Evolutionary conservation across 2,888 invertebrate genomes (phyloP), one percentile per base, ranked within the genome.

Genomic region (Girardia tigrina): DNA sequence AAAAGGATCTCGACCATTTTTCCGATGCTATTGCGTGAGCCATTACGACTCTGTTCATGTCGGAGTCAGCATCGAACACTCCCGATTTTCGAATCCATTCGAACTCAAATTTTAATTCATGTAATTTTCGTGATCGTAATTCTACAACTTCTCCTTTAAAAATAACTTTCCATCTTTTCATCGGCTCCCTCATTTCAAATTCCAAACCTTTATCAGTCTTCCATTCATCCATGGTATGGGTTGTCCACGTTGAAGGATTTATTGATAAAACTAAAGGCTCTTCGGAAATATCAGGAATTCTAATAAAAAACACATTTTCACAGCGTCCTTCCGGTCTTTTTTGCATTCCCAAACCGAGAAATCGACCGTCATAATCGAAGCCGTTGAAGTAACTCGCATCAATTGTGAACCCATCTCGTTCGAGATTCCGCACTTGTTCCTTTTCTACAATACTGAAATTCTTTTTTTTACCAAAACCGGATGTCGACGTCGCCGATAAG

Each of bases 301-400:
- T 14, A 76, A 74, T 27, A 42, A 72, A 28, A 20, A 75, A 29
- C n/a, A 75, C 29, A 28, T 27, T 27, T 74, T 75, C 75, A 73
- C 71, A 70, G 8, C 29, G 28, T 14, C 4, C n/a, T n/a, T 75
- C 28, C 14, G 88, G 87, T 1, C 89, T 85, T n/a, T 89, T 82
- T 81, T 90, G 89, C 78, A 87, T 87, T 0, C 90, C 90, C 0
- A 88, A 86, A 79, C 89, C 87, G 28, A 90, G 83, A 80, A 88
- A 90, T 42, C 87, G 85, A 0, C 90, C 90, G 16, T 87, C 86
- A 73, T 84, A 83, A 78, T 87, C 88, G 28, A 87, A 87, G 0
- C 88, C 89, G 83, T 90, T 89, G 83, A 90, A 89, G 82, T 90
- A 90, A 0, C 90, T 88, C 1, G 90, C 90, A 82, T 91, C 90